phyloP scores from a whole-genome alignment of 2,888 invertebrate genomes.

The Proisotoma minuta region DNA sequence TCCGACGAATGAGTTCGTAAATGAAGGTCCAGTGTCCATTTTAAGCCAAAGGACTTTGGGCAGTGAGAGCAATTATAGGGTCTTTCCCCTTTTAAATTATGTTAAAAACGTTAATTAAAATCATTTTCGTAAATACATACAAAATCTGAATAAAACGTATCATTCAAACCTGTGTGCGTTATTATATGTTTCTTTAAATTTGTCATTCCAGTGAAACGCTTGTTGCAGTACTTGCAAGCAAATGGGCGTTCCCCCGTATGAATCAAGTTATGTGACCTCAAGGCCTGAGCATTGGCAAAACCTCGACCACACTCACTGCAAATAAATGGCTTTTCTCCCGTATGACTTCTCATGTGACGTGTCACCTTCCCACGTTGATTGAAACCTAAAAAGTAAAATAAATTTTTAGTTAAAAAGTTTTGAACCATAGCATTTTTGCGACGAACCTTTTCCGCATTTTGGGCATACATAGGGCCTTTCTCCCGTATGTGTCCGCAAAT shows the following conservation, averaged over 20 bases:
- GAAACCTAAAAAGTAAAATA: too few relatives aligned
- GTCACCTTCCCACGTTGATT: constrained; percentile 65
- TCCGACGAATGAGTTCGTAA: constrained; percentile 56
- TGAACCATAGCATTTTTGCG: too few relatives aligned
- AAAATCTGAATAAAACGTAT: too few relatives aligned
- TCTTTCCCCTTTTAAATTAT: constrained; percentile 53
- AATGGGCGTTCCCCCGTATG: constrained; percentile 56
- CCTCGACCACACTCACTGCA: constrained; percentile 61
- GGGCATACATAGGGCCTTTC: constrained; percentile 59
- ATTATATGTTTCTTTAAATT: constrained; percentile 65
- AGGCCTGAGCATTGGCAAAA: constrained; percentile 55
- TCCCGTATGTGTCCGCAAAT: constrained; percentile 61
- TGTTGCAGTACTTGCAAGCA: constrained; percentile 60
- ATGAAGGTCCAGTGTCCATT: constrained; percentile 60
- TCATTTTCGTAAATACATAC: background rate
- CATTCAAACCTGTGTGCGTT: constrained; percentile 55
- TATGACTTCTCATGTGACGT: constrained; percentile 65
- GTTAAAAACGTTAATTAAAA: constrained; percentile 4
- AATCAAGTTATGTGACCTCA: constrained; percentile 37
- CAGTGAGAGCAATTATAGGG: constrained; percentile 60
- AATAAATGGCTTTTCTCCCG: constrained; percentile 56
- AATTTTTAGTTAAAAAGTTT: too few relatives aligned
- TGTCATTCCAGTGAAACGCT: constrained; percentile 61
- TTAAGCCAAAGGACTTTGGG: constrained; percentile 59
- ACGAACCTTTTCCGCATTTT: constrained; percentile 63